Conservation (phyloP, 2,888 invertebrate species). For the Flexamia atlantica region DNA sequence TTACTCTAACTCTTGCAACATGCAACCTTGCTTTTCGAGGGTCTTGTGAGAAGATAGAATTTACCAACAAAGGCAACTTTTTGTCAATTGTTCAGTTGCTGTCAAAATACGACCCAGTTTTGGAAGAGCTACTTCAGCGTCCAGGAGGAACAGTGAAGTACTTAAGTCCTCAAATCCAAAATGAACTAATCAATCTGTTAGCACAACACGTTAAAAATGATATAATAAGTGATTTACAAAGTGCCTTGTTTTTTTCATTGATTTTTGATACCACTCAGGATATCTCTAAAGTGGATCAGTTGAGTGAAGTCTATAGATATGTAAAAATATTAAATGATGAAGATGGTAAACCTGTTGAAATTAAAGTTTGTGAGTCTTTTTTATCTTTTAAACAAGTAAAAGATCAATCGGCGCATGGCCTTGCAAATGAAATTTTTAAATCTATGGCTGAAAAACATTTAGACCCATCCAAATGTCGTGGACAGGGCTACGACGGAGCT, state of each 20-base stretch:
- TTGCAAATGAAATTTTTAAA: conserved; percentile 16
- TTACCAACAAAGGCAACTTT: not conserved
- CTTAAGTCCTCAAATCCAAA: conserved; percentile 64
- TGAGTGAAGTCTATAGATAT: conserved; percentile 30
- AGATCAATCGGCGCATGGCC: conserved; percentile 11
- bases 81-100: conserved; percentile 3
- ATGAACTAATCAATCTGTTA: conserved; percentile 61
- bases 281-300: conserved; percentile 53
- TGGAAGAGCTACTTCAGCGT: not conserved
- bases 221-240: conserved; percentile 31
- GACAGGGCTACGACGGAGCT: conserved; percentile 68
- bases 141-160: conserved; percentile 22
- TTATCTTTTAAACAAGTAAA: conserved; percentile 20
- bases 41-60: not conserved
- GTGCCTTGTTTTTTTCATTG: not conserved
- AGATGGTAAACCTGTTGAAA: not conserved
- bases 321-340: not conserved
- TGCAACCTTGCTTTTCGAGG: conserved; percentile 23
- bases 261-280: conserved; percentile 59
- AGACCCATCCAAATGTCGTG: conserved; percentile 12
- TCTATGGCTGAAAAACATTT: not conserved
- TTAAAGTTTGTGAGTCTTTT: conserved; percentile 24
- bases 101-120: conserved; percentile 18
- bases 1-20: conserved; percentile 1
- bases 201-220: conserved; percentile 42